Evolutionary conservation across 2,113 vertebrate genomes (phyloP).

Genomic region (Ageneiosus marmoratus): DNA sequence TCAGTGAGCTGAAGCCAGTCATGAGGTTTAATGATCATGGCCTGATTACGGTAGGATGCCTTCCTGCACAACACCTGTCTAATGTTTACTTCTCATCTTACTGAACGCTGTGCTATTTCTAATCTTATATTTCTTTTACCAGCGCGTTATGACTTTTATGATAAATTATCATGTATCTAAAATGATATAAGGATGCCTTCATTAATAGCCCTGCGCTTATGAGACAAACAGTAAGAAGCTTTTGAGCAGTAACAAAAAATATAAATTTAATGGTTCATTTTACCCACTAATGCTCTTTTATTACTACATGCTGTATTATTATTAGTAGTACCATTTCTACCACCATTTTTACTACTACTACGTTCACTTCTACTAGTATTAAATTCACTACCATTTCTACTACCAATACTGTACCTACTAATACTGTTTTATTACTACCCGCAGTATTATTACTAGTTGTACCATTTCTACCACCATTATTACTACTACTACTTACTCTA

Average conservation of each 20-base stretch:
- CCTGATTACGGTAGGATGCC: not conserved
- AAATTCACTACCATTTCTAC: too few relatives aligned
- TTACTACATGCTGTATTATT: not conserved
- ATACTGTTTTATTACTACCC: too few relatives aligned
- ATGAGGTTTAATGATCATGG: not conserved
- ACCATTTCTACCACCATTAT: not conserved
- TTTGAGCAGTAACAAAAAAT: not conserved
- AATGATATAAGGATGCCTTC: not conserved
- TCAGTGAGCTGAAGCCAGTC: slow-evolving; percentile 9
- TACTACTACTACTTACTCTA: not conserved
- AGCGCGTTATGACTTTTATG: not conserved
- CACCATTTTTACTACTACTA: not conserved
- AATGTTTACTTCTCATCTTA: not conserved
- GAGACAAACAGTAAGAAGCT: not conserved
- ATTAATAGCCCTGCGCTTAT: not conserved
- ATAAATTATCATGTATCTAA: not conserved
- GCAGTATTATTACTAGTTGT: too few relatives aligned
- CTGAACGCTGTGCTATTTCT: not conserved
- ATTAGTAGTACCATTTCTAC: not conserved
- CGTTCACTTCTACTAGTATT: not conserved
- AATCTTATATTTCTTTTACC: not conserved
- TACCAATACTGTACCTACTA: too few relatives aligned
- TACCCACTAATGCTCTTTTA: not conserved
- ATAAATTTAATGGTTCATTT: too few relatives aligned
- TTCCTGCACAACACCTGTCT: not conserved